Evolutionary conservation across 2,113 vertebrate species (phyloP).

Genomic region (Nycticorax nycticorax): DNA sequence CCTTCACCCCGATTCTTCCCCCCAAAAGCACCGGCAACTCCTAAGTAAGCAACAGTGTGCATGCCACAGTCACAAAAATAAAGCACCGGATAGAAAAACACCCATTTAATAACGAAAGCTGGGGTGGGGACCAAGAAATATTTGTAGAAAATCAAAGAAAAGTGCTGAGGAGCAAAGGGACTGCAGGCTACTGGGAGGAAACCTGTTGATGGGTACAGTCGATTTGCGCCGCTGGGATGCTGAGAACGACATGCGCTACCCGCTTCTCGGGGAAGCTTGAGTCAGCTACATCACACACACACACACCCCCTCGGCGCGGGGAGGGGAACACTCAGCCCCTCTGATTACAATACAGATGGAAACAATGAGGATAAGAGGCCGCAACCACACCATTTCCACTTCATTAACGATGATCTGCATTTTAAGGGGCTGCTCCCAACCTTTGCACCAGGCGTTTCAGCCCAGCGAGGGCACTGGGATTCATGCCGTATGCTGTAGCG

Average conservation of each 20-base stretch:
- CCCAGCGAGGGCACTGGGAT: neutral
- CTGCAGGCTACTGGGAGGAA: neutral
- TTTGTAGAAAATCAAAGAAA: neutral
- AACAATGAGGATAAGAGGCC: neutral
- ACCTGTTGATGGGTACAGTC: fast-evolving
- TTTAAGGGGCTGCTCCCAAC: neutral
- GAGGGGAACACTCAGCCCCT: neutral
- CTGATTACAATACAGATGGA: neutral
- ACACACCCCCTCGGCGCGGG: fast-evolving
- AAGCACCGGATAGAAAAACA: neutral
- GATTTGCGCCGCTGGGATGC: neutral
- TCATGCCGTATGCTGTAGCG: neutral
- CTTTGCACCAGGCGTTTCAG: neutral
- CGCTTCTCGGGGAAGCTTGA: fast-evolving
- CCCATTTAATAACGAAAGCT: neutral
- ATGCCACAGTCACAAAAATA: neutral
- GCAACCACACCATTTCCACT: neutral
- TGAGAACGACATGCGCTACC: fast-evolving
- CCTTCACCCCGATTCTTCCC: neutral
- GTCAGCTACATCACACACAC: neutral
- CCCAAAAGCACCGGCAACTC: neutral
- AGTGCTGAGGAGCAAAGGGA: neutral
- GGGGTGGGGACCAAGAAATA: neutral
- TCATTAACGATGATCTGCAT: neutral
- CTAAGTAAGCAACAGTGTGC: neutral